Base-by-base conservation (phyloP, 2,113 vertebrate species). In the Onychostruthus taczanowskii region DNA sequence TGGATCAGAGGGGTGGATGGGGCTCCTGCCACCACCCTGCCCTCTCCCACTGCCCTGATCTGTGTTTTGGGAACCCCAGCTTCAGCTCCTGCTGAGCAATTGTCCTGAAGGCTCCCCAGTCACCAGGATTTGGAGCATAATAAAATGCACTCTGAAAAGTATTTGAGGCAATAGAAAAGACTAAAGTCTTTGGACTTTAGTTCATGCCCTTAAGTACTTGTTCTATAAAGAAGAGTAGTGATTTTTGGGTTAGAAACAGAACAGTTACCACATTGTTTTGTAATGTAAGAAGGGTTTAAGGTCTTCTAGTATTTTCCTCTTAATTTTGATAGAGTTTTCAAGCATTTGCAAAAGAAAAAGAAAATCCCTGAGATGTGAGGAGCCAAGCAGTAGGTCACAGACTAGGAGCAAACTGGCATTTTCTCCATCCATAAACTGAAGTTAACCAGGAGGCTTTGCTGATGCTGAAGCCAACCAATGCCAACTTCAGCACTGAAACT, bases 121-220 rank as follows among this genome's bases (percentile, higher is more conserved):
- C 33, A 41, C 18, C 37, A 55, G 20, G 4, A 39, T 30, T 31
- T 56, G 31, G 10, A 63, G 28, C 10, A 1, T 23, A 66, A 23
- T 6, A 41, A 41, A 49, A 63, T 8, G 31, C 35, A 66, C 11
- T 37, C 49, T 30, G 55, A 61, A 50, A 70, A 72, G 41, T 11
- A 31, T 24, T 8, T 7, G n/a, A 58, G 75, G 47, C 28, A 46
- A 41, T 0, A 70, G 24, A 35, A 28, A 37, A 37, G 37, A 37
- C 37, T 37, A 37, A 37, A 17, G 3, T 33, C 52, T 19, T 24
- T 47, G 16, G 14, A 16, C 8, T 73, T 55, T 17, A 37, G 15
- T 3, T 24, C 8, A 61, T 0, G 0, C 11, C 22, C 12, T 77
- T 47, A 50, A 43, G 22, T 3, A n/a, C 4, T 4, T 37, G 8